These are phyloP conservation scores for Polyodon spathula DNA, from an alignment of 2,113 vertebrate genomes.

Conservation along the genomic window DNA sequence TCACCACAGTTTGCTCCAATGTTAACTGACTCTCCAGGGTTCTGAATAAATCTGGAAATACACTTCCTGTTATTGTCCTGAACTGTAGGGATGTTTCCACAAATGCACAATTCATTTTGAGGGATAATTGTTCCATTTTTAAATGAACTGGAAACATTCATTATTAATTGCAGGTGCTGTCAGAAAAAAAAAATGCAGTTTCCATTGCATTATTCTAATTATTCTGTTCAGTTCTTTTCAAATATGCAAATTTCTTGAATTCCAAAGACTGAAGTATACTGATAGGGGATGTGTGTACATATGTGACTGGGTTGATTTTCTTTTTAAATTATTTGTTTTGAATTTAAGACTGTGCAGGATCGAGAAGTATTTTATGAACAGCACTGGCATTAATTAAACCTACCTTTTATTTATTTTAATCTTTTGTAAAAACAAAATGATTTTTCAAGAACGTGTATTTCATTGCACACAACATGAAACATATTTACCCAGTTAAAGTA, in stretches of 20 bases:
- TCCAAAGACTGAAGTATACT: conserved; percentile 18
- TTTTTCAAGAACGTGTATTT: conserved; percentile 19
- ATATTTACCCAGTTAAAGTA: conserved; percentile 44
- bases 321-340: conserved; percentile 36
- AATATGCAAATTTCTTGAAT: conserved; percentile 39
- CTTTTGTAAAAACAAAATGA: conserved; percentile 37
- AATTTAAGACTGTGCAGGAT: conserved; percentile 29
- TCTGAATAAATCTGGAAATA: conserved; percentile 16
- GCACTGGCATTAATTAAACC: conserved; percentile 47
- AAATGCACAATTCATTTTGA: conserved; percentile 24
- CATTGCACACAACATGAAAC: conserved; percentile 19
- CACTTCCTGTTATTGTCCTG: conserved; percentile 19
- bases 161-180: conserved; percentile 27
- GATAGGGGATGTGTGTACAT: conserved; percentile 32
- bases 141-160: conserved; percentile 27
- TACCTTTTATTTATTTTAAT: conserved; percentile 47
- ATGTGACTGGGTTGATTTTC: conserved; percentile 26
- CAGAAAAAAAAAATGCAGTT: conserved; percentile 24
- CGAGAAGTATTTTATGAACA: conserved; percentile 29
- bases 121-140: conserved; percentile 24
- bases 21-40: no score
- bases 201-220: conserved; percentile 32
- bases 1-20: no score
- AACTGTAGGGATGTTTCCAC: conserved; percentile 12
- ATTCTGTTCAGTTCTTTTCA: conserved; percentile 28